phyloP scores from a whole-genome alignment of 92 coral and sea anemone species.

The Zoanthus sociatus region DNA sequence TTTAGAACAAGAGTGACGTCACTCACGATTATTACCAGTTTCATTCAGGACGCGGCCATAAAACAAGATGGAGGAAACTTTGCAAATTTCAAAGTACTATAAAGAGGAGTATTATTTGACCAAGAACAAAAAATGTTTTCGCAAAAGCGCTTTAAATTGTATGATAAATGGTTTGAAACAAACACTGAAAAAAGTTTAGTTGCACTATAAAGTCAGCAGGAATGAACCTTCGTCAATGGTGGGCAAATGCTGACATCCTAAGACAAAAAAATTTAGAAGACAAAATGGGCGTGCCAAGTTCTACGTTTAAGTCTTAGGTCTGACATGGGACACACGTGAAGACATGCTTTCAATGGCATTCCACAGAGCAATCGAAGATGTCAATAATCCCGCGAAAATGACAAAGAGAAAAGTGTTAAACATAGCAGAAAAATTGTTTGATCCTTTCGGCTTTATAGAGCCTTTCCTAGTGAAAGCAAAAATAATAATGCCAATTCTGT shows the following conservation, averaged over 20 bases:
- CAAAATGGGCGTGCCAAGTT: not conserved
- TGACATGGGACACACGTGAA: conserved; percentile 7
- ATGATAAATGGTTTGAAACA: too few relatives aligned
- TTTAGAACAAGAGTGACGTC: too few relatives aligned
- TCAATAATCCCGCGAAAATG: conserved; percentile 6
- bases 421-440: not conserved
- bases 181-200: too few relatives aligned
- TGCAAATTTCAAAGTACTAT: too few relatives aligned
- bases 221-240: conserved; percentile 39
- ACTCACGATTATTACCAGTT: too few relatives aligned
- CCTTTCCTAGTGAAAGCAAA: conserved; percentile 4
- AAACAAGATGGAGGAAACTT: too few relatives aligned
- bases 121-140: too few relatives aligned
- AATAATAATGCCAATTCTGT: not conserved
- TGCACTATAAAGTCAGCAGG: conserved; percentile 39
- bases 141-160: too few relatives aligned
- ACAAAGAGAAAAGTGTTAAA: conserved; percentile 8
- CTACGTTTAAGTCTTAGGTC: not conserved
- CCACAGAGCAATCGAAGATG: conserved; percentile 21
- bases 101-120: too few relatives aligned
- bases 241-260: not conserved
- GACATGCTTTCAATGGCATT: conserved; percentile 31
- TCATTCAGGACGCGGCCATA: too few relatives aligned
- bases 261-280: not conserved
- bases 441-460: not conserved